Evolutionary conservation across 1,140 invertebrate species (phyloP).

Genomic region (Brachionus koreanus): DNA sequence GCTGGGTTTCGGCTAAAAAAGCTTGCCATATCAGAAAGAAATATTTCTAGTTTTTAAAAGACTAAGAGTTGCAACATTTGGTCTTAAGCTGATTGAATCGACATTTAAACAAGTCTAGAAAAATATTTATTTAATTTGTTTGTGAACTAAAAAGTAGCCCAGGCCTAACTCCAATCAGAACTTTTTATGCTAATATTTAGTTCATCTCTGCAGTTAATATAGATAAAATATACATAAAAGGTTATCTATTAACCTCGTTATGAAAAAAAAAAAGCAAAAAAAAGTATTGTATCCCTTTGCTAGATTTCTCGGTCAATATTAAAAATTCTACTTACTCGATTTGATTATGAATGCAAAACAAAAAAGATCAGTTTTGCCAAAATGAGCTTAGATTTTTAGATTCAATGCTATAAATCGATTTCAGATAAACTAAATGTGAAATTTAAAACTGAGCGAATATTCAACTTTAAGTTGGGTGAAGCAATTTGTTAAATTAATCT

Average conservation of each 20-base stretch:
- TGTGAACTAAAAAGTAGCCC: neutral
- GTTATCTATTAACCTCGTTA: neutral
- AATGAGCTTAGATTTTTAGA: neutral
- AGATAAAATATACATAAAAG: neutral
- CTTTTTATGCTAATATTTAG: neutral
- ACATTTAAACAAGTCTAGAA: neutral
- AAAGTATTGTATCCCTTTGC: neutral
- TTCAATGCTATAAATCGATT: neutral
- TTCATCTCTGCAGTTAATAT: neutral
- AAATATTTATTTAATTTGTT: neutral
- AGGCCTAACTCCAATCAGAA: neutral
- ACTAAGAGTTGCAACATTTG: constrained; percentile 3
- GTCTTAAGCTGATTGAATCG: neutral
- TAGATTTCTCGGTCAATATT: neutral
- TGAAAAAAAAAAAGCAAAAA: neutral
- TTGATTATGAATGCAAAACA: neutral
- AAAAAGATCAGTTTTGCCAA: neutral
- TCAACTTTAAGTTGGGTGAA: neutral
- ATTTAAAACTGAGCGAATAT: neutral
- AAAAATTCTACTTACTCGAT: neutral
- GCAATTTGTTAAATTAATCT: neutral
- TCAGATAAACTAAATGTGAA: neutral
- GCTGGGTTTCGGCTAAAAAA: neutral
- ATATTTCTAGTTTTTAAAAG: neutral
- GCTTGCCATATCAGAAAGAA: neutral